phyloP scores from a whole-genome alignment of 2,797 vertebrate species.

The Coregonus ussuriensis region DNA sequence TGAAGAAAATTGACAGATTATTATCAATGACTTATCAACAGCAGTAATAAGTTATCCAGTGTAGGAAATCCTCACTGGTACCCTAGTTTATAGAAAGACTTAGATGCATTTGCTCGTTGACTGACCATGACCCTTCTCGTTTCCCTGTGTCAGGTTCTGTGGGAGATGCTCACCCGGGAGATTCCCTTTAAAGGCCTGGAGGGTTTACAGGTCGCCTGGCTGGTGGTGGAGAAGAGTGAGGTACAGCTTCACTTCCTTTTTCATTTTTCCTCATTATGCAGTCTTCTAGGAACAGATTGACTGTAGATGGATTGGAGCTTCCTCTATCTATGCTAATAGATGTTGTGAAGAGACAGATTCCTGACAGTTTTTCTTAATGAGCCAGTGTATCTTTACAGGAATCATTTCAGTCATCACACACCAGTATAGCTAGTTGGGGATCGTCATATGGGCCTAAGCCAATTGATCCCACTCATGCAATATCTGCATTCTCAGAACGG shows the following conservation, averaged over 20 bases:
- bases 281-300: background rate
- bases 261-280: background rate
- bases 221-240: slow-evolving; percentile 99
- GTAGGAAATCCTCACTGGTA: too few relatives aligned
- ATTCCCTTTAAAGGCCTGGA: slow-evolving; percentile 99
- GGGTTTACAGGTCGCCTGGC: slow-evolving; percentile 99
- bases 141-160: slow-evolving; percentile 86
- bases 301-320: background rate
- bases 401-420: background rate
- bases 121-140: background rate
- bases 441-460: background rate
- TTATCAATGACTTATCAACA: too few relatives aligned
- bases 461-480: too few relatives aligned
- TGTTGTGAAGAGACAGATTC: too few relatives aligned
- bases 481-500: background rate
- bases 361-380: too few relatives aligned
- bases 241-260: slow-evolving; percentile 63
- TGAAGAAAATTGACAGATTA: too few relatives aligned
- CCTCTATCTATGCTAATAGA: too few relatives aligned
- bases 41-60: too few relatives aligned
- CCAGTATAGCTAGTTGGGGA: background rate
- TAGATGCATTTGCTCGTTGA: background rate
- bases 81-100: too few relatives aligned
- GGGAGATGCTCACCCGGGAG: slow-evolving; percentile 99
- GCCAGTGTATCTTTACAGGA: too few relatives aligned